Evolutionary conservation across 2,113 vertebrate genomes (phyloP), one percentile per base, ranked within the genome.

Genomic region (Xenopus borealis): DNA sequence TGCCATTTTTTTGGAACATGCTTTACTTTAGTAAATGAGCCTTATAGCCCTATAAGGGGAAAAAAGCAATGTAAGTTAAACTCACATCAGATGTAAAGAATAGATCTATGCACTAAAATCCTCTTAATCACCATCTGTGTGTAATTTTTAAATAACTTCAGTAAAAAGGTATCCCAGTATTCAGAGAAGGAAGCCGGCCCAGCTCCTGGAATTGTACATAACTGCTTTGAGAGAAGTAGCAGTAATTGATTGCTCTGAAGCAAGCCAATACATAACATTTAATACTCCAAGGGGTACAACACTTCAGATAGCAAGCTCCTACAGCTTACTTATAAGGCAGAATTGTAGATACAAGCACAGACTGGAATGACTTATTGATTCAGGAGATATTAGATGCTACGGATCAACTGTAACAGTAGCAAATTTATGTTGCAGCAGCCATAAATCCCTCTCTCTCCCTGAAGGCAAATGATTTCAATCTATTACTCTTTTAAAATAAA

Each of bases 161-260:
- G 20, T 59, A 70, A 70, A 33, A 70, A 70, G 68, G 30, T 70
- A 59, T 19, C 30, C 58, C 53, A 58, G 53, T 45, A 59, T 19
- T 52, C 20, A 53, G 33, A 27, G 11, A 12, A 50, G 30, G 17
- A 45, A 45, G 27, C 58, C 18, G 2, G 53, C 50, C n/a, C 12
- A 27, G 47, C 66, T 67, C 44, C 66, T 30, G 66, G 66, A 67
- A 67, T 52, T 23, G 20, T 27, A 8, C 23, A 52, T 27, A 27
- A 23, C 20, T 58, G 23, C 12, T 44, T 70, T 46, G n/a, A 46
- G 19, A 20, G 19, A 61, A 61, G 20, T 61, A 61, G 58, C 20
- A 27, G 55, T 61, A 20, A 61, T 23, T 27, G 58, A 20, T 61
- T 13, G 19, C 19, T 61, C 18, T 61, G 10, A 20, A 14, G 58